Evolutionary conservation across 2,888 invertebrate genomes (phyloP), one percentile per base, ranked within the genome.

Genomic region (Xylota sylvarum): DNA sequence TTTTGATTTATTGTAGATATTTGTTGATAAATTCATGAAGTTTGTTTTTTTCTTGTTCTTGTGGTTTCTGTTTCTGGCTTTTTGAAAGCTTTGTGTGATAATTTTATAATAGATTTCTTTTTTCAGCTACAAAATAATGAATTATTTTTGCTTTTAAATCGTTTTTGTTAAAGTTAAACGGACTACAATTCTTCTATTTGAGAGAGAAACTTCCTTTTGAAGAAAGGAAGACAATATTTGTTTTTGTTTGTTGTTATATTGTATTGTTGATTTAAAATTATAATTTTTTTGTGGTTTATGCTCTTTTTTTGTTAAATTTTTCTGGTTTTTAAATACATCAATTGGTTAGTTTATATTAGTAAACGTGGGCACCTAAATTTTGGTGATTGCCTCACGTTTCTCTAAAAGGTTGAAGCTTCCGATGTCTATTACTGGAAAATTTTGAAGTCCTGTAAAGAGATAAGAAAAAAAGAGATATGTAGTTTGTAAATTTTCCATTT

Each of bases 361-460:
- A 87, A 88, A 88, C 88, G 88, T 87, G 82, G 74, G 84, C 82
- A 80, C 84, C 80, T 88, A 87, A 37, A 70, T 76, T 14, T 69
- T 80, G 78, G 74, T 87, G 62, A 89, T 73, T 89, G 91, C 91
- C 91, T 97, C 97, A 97, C 97, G 97, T 97, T 96, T 97, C 97
- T 95, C 97, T 97, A 95, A 97, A 97, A 93, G 97, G 97, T 94
- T 97, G 96, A 94, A 97, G 95, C 95, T 98, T 98, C 95, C 98
- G 97, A 95, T 98, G 97, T 95, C 97, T 97, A 95, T 97, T 97
- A 95, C 97, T 97, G 95, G 97, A 96, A 96, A 97, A 97, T 97
- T 97, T 97, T 95, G 96, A 96, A 95, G 96, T 96, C 96, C 97
- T 97, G 93, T 90, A 93, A 93, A 88, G 90, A 88, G 88, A 90